phyloP scores from a whole-genome alignment of 2,797 vertebrate species.

The Macropodus opercularis region DNA sequence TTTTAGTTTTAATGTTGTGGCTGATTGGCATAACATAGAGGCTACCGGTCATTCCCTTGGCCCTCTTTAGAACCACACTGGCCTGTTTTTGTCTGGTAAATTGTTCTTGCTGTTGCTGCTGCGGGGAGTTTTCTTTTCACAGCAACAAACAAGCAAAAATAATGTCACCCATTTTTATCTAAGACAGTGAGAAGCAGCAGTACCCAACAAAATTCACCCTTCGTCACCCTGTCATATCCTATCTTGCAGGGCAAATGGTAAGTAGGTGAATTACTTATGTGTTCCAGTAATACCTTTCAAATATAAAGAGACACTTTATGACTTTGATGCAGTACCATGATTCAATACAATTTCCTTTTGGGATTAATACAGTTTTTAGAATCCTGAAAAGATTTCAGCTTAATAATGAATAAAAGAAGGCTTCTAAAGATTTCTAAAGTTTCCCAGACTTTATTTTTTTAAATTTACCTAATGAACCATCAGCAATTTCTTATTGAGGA shows the following conservation, averaged over 20 bases:
- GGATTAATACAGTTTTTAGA: no score
- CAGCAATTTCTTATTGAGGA: no score
- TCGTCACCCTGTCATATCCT: constrained; percentile 47
- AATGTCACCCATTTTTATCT: constrained; percentile 66
- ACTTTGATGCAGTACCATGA: constrained; percentile 60
- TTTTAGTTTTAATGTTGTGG: no score
- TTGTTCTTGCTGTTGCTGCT: constrained; percentile 36
- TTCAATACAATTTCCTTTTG: no score
- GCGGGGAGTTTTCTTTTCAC: constrained; percentile 22
- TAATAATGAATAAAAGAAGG: constrained; percentile 47
- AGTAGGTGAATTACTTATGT: constrained; percentile 64
- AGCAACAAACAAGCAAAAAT: constrained; percentile 48
- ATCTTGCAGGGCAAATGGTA: constrained; percentile 67
- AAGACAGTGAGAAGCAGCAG: constrained; percentile 65
- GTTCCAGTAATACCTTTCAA: constrained; percentile 43
- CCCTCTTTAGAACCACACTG: constrained; percentile 17
- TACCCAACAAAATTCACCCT: constrained; percentile 60
- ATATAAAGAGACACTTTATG: constrained; percentile 24
- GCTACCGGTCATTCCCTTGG: constrained; percentile 11
- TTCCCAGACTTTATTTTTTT: no score
- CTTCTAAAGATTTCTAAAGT: no score
- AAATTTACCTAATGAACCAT: no score
- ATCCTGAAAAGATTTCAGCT: no score
- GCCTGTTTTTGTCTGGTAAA: constrained; percentile 36
- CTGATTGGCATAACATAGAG: background rate